Evolutionary conservation across 2,888 invertebrate species (phyloP).

Genomic region (Geophilus truncorum): DNA sequence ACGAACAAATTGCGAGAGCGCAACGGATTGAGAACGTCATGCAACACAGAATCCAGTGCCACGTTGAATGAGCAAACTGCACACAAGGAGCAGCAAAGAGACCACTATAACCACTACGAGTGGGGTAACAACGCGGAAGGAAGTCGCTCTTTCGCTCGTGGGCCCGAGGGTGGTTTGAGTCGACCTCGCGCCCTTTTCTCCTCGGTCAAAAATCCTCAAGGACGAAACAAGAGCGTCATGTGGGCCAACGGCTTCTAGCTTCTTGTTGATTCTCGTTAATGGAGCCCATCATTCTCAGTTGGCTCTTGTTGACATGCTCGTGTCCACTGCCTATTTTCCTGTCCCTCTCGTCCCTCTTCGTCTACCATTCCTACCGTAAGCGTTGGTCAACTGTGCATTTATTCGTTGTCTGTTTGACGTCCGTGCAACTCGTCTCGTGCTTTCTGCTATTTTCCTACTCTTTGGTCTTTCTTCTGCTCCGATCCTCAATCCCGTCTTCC

Average conservation of each 20-base stretch:
- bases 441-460: background rate
- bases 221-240: slow-evolving; percentile 13
- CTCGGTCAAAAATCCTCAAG: slow-evolving; percentile 18
- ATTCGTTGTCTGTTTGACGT: background rate
- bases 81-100: too few relatives aligned
- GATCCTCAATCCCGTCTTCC: background rate
- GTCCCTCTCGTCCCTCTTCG: background rate
- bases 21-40: slow-evolving; percentile 10
- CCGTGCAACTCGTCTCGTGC: background rate
- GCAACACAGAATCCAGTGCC: background rate
- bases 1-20: background rate
- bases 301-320: background rate
- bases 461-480: background rate
- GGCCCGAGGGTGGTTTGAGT: background rate
- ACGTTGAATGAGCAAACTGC: background rate
- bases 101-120: background rate
- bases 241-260: background rate
- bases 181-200: slow-evolving; percentile 25
- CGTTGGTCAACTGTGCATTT: background rate
- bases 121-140: slow-evolving; percentile 10
- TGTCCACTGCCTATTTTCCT: slow-evolving; percentile 2
- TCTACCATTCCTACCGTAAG: background rate
- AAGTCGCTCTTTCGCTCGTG: background rate
- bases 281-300: background rate
- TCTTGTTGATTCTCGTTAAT: background rate